A percentile compares a stretch with the other conserved stretches of the same genome.
Conservation (phyloP, 2,113 vertebrate genomes). For the Vulpes ferrilata region DNA sequence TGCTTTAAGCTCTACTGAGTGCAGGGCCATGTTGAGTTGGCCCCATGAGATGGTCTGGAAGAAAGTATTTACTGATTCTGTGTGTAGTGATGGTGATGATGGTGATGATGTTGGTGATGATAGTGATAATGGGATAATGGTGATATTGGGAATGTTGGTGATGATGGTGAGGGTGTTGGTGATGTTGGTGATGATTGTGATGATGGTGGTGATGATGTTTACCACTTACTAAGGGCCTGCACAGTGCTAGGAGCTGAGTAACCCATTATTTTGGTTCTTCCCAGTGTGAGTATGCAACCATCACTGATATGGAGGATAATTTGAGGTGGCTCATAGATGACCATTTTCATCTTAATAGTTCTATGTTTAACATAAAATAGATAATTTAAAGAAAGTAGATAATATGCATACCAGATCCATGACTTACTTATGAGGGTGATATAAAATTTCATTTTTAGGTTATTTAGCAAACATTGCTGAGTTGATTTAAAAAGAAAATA, state of each 20-base stretch:
- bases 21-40: background rate
- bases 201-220: background rate
- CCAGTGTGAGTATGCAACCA: too few species aligned
- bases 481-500: background rate
- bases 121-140: background rate
- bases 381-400: background rate
- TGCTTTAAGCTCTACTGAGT: background rate
- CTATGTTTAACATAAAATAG: background rate
- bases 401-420: background rate
- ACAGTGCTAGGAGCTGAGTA: fast-evolving
- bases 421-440: background rate
- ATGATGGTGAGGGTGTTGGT: background rate
- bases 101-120: background rate
- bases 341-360: background rate
- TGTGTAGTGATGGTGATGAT: fast-evolving
- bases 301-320: background rate
- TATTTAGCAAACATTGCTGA: background rate
- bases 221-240: background rate
- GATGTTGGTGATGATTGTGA: background rate
- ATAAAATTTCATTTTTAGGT: background rate
- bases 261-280: too few species aligned
- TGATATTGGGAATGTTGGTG: background rate
- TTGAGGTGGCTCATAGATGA: background rate
- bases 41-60: background rate
- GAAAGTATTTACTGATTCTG: background rate